These are phyloP conservation scores for Aelia acuminata DNA, from an alignment of 2,888 invertebrate genomes.

Conservation along the genomic window DNA sequence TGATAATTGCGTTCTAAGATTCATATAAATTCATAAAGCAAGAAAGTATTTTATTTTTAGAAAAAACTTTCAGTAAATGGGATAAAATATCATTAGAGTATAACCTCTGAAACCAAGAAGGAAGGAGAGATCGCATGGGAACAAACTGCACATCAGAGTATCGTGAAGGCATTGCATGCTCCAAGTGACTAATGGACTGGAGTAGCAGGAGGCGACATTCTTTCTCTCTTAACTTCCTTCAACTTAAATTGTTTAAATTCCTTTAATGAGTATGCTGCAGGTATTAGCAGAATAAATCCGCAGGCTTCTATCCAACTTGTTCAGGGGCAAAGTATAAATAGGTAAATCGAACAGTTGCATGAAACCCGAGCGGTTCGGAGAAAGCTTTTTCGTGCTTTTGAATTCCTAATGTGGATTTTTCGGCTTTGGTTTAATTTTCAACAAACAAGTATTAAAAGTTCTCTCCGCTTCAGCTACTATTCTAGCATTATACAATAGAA, in stretches of 20 bases:
- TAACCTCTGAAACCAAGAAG: too few relatives aligned
- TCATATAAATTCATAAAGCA: too few relatives aligned
- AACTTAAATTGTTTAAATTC: conserved; percentile 18
- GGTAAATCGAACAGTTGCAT: not conserved
- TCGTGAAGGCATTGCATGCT: not conserved
- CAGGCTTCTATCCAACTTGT: not conserved
- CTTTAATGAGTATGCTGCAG: conserved; percentile 29
- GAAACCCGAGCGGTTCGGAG: not conserved
- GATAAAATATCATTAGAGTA: not conserved
- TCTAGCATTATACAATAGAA: not conserved
- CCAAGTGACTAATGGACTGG: not conserved
- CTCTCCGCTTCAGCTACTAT: not conserved
- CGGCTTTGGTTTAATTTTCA: not conserved
- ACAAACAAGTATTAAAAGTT: conserved; percentile 7
- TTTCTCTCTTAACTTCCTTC: not conserved
- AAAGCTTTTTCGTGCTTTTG: not conserved
- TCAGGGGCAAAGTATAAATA: not conserved
- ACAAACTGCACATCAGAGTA: not conserved
- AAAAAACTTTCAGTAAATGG: too few relatives aligned
- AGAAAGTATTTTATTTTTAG: too few relatives aligned
- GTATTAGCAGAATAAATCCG: not conserved
- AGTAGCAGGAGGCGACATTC: not conserved
- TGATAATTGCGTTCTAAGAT: too few relatives aligned
- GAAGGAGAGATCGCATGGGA: conserved; percentile 11
- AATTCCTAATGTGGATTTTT: not conserved